Percentiles rank a stretch among this genome's conserved stretches.
Conservation (phyloP, 2,888 invertebrate species). For the Apodemia zela region DNA sequence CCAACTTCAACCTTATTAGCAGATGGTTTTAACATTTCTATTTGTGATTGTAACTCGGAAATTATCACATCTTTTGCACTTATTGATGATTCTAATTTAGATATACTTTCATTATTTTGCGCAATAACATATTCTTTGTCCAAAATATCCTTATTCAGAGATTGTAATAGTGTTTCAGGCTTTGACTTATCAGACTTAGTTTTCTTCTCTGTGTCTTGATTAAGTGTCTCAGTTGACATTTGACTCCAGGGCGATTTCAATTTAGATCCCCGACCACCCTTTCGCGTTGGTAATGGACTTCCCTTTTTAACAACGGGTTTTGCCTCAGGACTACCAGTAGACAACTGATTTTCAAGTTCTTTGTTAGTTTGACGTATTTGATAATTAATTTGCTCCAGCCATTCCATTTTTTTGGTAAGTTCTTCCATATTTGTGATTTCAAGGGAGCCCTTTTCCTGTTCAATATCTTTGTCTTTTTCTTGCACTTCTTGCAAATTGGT, state of each 20-base stretch:
- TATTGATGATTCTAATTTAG: conserved; percentile 45
- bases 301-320: conserved; percentile 59
- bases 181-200: conserved; percentile 56
- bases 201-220: conserved; percentile 64
- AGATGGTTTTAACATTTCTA: conserved; percentile 30
- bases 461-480: conserved; percentile 56
- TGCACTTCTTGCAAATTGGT: conserved; percentile 22
- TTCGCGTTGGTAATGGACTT: conserved; percentile 63
- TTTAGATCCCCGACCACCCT: conserved; percentile 65
- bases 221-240: conserved; percentile 57
- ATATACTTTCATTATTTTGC: conserved; percentile 68
- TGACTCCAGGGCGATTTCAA: conserved; percentile 71
- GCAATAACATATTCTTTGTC: conserved; percentile 66
- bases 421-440: conserved; percentile 67
- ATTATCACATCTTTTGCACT: conserved; percentile 38
- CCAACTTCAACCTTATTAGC: conserved; percentile 46
- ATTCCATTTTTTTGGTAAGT: conserved; percentile 71
- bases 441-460: conserved; percentile 81
- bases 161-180: conserved; percentile 62
- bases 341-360: conserved; percentile 75
- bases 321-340: conserved; percentile 47
- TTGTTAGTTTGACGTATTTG: conserved; percentile 76
- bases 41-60: conserved; percentile 36
- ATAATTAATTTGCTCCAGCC: conserved; percentile 73
- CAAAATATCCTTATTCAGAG: conserved; percentile 70